A percentile compares a stretch with the other conserved stretches of the same genome.
These are phyloP conservation scores for Odontomachus brunneus DNA, from an alignment of 1,140 invertebrate genomes.

Conservation along the genomic window DNA sequence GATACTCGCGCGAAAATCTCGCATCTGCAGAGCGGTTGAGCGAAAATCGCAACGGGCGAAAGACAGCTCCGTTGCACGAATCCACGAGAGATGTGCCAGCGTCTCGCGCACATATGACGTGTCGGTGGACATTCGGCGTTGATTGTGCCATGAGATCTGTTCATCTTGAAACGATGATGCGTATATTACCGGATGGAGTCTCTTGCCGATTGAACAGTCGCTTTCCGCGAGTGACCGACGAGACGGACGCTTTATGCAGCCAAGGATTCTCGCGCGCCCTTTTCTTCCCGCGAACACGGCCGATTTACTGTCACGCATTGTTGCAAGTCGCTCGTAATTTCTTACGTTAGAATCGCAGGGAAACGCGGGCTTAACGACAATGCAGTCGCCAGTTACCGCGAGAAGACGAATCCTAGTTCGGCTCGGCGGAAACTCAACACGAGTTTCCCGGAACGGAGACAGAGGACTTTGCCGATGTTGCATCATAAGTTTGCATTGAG, in stretches of 20 bases:
- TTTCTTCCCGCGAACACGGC: not conserved
- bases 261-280: not conserved
- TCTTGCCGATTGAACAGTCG: not conserved
- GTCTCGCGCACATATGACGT: not conserved
- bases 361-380: not conserved
- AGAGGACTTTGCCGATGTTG: constrained; percentile 6
- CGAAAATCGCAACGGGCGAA: too few species aligned
- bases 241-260: not conserved
- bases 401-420: not conserved
- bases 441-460: not conserved
- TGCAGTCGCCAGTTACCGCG: constrained; percentile 35
- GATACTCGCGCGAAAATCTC: constrained; percentile 24
- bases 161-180: not conserved
- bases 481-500: not conserved
- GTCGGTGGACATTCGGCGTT: not conserved
- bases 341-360: not conserved
- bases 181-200: not conserved
- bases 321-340: constrained; percentile 47
- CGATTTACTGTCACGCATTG: constrained; percentile 54
- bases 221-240: not conserved
- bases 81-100: not conserved
- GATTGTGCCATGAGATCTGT: not conserved
- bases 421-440: not conserved
- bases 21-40: not conserved
- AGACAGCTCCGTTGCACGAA: too few species aligned